phyloP scores from a whole-genome alignment of 2,797 vertebrate genomes.

The Bucorvus abyssinicus region DNA sequence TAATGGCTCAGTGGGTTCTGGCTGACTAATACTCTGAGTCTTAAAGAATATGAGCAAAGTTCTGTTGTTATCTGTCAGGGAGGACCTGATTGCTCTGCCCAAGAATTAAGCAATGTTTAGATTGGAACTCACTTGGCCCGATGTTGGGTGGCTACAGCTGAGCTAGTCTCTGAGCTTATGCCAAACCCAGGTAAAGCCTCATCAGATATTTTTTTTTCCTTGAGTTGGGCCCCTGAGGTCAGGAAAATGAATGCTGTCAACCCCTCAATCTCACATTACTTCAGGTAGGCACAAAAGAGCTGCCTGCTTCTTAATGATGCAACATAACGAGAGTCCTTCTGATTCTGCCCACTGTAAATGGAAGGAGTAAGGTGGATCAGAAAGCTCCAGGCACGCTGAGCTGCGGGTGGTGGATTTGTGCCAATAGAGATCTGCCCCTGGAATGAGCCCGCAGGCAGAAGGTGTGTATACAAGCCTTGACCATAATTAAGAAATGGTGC shows the following conservation, averaged over 20 bases:
- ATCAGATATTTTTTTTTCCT: not conserved
- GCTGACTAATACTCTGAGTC: conserved; percentile 50
- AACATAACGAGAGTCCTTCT: rapidly evolving
- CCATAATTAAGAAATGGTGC: not conserved
- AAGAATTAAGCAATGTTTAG: not conserved
- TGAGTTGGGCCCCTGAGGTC: not conserved
- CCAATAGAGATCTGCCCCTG: not conserved
- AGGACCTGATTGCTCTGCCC: not conserved
- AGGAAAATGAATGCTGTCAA: not conserved
- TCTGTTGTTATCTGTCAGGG: not conserved
- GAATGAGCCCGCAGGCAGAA: not conserved
- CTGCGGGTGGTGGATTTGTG: not conserved
- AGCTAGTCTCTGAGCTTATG: not conserved
- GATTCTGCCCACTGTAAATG: not conserved
- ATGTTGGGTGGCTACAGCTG: not conserved
- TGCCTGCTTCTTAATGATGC: not conserved
- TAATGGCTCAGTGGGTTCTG: conserved; percentile 47
- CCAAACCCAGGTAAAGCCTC: not conserved
- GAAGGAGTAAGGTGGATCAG: not conserved
- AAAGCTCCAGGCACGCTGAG: rapidly evolving
- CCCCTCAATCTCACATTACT: not conserved
- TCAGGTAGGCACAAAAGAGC: not conserved
- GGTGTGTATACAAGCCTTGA: not conserved
- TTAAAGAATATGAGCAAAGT: not conserved
- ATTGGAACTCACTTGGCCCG: not conserved